Percentiles rank a stretch among this genome's conserved stretches.
These are phyloP conservation scores for Pseudochaenichthys georgianus DNA, from an alignment of 2,797 vertebrate genomes.

Conservation along the genomic window DNA sequence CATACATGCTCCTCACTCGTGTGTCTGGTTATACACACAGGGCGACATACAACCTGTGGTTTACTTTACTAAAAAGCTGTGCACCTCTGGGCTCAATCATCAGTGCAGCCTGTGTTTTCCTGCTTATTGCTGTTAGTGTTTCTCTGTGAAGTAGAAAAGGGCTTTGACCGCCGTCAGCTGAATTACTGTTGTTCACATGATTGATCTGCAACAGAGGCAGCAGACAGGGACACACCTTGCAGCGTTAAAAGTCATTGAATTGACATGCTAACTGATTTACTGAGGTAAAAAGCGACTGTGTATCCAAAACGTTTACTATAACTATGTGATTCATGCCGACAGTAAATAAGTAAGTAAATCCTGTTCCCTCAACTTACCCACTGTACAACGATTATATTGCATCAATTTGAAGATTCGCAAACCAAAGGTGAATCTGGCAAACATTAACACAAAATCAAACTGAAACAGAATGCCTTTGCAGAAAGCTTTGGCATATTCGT, in stretches of 20 bases:
- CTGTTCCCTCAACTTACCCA: constrained; percentile 16
- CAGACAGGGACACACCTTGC: constrained; percentile 41
- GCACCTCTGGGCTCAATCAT: constrained; percentile 42
- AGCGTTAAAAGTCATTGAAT: constrained; percentile 10
- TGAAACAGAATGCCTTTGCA: too few species aligned
- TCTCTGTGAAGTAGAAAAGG: constrained; percentile 46
- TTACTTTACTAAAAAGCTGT: constrained; percentile 31
- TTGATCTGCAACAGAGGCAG: constrained; percentile 54
- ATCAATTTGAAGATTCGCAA: constrained; percentile 7
- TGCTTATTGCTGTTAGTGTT: constrained; percentile 50
- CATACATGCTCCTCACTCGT: constrained; percentile 10
- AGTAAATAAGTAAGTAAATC: neutral
- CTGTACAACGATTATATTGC: neutral
- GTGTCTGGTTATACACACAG: constrained; percentile 14
- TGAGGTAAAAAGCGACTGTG: neutral
- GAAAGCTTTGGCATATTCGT: neutral
- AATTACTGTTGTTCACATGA: constrained; percentile 57
- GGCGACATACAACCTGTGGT: constrained; percentile 47
- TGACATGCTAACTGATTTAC: constrained; percentile 31
- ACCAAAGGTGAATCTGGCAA: neutral
- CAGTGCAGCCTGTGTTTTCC: constrained; percentile 56
- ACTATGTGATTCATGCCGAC: constrained; percentile 14
- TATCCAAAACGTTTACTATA: constrained; percentile 27
- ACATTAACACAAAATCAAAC: neutral
- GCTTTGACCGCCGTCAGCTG: constrained; percentile 49